Evolutionary conservation across 2,888 invertebrate species (phyloP), one percentile per base, ranked within the genome.

Genomic region (Leptinotarsa haldemani): DNA sequence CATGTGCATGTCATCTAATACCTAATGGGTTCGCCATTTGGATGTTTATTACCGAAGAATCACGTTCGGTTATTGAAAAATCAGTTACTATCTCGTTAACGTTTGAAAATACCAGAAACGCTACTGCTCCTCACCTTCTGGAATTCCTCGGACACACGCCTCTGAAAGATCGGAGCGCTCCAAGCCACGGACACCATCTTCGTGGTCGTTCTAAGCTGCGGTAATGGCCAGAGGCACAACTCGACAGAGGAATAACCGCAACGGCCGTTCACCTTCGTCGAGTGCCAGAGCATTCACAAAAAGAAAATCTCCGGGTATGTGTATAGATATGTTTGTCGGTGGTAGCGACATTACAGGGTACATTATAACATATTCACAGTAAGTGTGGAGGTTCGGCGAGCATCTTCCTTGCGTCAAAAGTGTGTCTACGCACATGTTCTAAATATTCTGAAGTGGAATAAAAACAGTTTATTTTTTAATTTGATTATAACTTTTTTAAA

Each of bases 231-330:
- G 69, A 75, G 76, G 76, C 75, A 71, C 66, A 25, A 69, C 77
- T 74, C 58, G 68, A 78, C 80, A 82, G 86, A 86, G 86, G 85
- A 86, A 86, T 86, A 86, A 86, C 86, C 86, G 85, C 80, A 82
- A 80, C 81, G 86, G 86, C 79, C 85, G 82, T 86, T 86, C 84
- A 86, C 85, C 86, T 85, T 80, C 80, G 84, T 81, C 80, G 81
- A 83, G 82, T 84, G 85, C 83, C 84, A 83, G 83, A 83, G 84
- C 82, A 83, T 83, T 82, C 81, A 85, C 84, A 85, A 85, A 85
- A 85, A 85, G 84, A 84, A 82, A 77, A 82, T 81, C 77, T 77
- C 70, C 67, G 71, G 69, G 61, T 22, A 52, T 69, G 61, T 66
- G 40, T 53, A 22, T 16, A 12, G 40, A n/a, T 18, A 40, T 7